Conservation (phyloP, 2,797 vertebrate genomes). For the Hydrolagus colliei region DNA sequence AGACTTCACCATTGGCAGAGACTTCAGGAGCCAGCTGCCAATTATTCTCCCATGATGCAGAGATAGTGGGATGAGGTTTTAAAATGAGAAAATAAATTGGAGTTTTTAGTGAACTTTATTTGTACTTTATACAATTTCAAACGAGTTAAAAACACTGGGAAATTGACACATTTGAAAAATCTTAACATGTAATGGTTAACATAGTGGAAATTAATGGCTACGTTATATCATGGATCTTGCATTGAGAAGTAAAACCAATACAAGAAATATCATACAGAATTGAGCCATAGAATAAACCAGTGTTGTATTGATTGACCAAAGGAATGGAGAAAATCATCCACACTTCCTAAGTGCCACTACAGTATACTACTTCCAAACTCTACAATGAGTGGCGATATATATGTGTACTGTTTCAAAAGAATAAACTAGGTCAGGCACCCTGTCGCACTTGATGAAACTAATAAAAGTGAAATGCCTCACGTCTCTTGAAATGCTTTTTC, state of each 20-base stretch:
- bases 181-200: neutral
- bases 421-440: too few species aligned
- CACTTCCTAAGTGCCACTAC: too few species aligned
- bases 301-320: neutral
- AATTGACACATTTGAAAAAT: neutral
- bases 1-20: neutral
- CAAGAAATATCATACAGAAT: neutral
- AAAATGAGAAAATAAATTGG: neutral
- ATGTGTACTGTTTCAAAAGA: too few species aligned
- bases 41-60: neutral
- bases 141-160: neutral
- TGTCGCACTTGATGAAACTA: too few species aligned
- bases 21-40: neutral
- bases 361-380: too few species aligned
- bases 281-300: neutral
- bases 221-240: neutral
- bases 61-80: neutral
- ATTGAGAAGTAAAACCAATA: neutral
- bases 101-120: conserved; percentile 3
- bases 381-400: too few species aligned
- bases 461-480: too few species aligned
- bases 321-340: neutral
- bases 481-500: too few species aligned
- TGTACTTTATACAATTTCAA: neutral
- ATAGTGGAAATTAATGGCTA: neutral